Conservation (phyloP, 2,113 vertebrate genomes). For the Cygnus atratus region DNA sequence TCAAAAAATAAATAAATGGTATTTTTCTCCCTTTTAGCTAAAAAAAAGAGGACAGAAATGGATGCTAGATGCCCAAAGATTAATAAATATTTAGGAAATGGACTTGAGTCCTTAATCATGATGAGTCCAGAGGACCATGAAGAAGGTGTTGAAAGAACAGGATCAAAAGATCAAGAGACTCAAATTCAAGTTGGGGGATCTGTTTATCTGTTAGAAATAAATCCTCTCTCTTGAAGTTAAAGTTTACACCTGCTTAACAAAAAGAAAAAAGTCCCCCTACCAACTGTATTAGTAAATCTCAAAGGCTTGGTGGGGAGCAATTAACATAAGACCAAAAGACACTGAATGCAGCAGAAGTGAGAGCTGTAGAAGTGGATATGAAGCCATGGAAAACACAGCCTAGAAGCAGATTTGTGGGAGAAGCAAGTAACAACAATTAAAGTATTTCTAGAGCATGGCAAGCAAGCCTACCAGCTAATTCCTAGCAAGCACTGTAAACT, state of each 20-base stretch:
- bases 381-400: neutral
- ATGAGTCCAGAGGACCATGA: neutral
- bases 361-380: neutral
- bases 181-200: neutral
- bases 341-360: neutral
- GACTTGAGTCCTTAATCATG: neutral
- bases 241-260: neutral
- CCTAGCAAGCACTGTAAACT: neutral
- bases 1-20: neutral
- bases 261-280: neutral
- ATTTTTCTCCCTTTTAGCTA: neutral
- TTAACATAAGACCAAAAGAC: neutral
- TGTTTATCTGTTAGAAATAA: neutral
- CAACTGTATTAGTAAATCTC: neutral
- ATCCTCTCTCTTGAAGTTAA: neutral
- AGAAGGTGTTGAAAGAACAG: neutral
- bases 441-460: neutral
- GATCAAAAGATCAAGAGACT: neutral
- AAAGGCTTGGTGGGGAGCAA: neutral
- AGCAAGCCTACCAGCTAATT: neutral
- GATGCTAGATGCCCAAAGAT: neutral
- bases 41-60: neutral
- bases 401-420: neutral
- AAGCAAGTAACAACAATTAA: neutral
- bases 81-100: neutral